Evolutionary conservation across 2,113 vertebrate genomes (phyloP), one percentile per base, ranked within the genome.

Genomic region (Platycercus adscitus): DNA sequence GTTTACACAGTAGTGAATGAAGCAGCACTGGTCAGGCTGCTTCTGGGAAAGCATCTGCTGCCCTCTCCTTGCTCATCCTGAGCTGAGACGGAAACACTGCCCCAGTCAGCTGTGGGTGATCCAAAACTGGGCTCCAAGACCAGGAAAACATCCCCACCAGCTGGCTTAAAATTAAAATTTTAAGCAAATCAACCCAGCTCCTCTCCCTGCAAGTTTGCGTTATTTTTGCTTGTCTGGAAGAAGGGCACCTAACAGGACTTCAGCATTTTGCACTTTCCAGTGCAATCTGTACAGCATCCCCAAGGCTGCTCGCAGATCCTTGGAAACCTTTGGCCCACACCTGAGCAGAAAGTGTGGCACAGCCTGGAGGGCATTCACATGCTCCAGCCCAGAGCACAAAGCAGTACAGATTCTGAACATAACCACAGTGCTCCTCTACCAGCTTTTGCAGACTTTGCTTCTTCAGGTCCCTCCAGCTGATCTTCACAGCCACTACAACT

Each of bases 241-340:
- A 68, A 64, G 25, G 7, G 41, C 14, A 16, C 8, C 46, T 53
- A 37, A 44, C 28, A 65, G 31, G 23, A 50, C 37, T 88, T 33
- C 0, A 13, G 29, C 16, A n/a, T 35, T 49, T 46, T 49, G 9
- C 12, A 44, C 16, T 90, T 72, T 37, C 56, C 52, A 28, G 71
- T 31, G 25, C 43, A 46, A 56, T 47, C 28, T 1, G 0, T 31
- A 17, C 1, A 0, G 33, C 9, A 11, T 25, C 25, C 37, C 47
- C 44, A 37, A 0, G 0, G 69, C 17, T 19, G 44, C 44, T 49
- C 0, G 0, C 37, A 86, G 63, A 41, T 5, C 28, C 31, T 8
- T 33, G 55, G 55, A 26, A 63, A 70, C 29, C 31, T 3, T 21
- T 0, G 0, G 26, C 17, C 20, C 29, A 35, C 24, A 44, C n/a